Evolutionary conservation across 2,888 invertebrate genomes (phyloP), one percentile per base, ranked within the genome.

Genomic region (Drosophila acutilabella): DNA sequence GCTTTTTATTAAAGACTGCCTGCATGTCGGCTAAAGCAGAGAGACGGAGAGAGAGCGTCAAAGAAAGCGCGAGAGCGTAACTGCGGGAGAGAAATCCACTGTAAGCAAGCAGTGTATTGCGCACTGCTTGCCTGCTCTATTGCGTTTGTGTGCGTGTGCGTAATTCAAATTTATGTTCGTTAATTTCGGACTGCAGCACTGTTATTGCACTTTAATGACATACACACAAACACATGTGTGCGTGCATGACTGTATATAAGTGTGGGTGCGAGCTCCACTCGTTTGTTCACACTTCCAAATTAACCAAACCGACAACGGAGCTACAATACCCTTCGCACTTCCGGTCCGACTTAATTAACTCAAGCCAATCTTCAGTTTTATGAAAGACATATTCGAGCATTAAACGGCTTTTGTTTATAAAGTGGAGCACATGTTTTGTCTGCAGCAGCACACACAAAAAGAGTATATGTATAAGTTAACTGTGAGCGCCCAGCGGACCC

Each of bases 151-250:
- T 71, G 69, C 61, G 80, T 80, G 80, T 71, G 23, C 23, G 23
- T 73, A 81, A 82, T 80, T 85, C 61, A 69, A 83, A 78, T 81
- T 81, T 75, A 87, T 81, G 83, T 73, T 64, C 85, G 85, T 88
- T 88, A 81, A 77, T 86, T 83, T 82, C 50, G 51, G 62, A 66
- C 64, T 42, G 51, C 40, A 41, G 45, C 52, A 33, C 64, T 68
- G 38, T 75, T 76, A 72, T 68, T 77, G 64, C 73, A 73, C 57
- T 68, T 50, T 23, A 42, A 20, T 23, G 26, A 44, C 13, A 23
- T 33, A 30, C 23, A 40, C 16, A 60, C 18, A n/a, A 23, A 14
- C 38, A 23, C 41, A 30, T 36, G 26, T 54, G 8, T 20, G 8
- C 38, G 45, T 56, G 52, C 48, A 20, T 54, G 13, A 16, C n/a